phyloP scores from a whole-genome alignment of 1,140 invertebrate genomes.

The Cydia pomonella region DNA sequence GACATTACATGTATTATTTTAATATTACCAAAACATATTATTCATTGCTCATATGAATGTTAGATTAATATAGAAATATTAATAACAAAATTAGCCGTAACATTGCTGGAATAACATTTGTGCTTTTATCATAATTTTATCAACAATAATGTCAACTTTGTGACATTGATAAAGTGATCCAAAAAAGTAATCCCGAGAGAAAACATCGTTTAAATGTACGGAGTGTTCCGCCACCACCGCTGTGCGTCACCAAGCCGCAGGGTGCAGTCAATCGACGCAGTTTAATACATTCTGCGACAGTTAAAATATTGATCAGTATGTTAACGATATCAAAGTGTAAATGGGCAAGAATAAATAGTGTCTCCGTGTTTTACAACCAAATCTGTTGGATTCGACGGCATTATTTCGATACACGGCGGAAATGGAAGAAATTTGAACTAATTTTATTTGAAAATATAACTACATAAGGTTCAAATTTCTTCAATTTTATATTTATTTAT shows the following conservation, averaged over 20 bases:
- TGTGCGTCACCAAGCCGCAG: slow-evolving; percentile 57
- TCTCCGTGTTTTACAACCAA: too few species aligned
- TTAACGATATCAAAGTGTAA: background rate
- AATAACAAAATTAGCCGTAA: background rate
- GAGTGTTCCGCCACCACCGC: slow-evolving; percentile 48
- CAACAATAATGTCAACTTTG: background rate
- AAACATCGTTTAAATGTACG: slow-evolving; percentile 4
- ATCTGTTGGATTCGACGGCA: too few species aligned
- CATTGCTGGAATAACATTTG: background rate
- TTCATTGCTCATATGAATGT: too few species aligned
- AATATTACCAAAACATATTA: too few species aligned
- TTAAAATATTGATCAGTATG: background rate
- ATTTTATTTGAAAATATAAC: too few species aligned
- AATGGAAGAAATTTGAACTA: too few species aligned
- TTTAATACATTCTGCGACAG: slow-evolving; percentile 61
- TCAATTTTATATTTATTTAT: too few species aligned
- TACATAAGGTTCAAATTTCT: too few species aligned
- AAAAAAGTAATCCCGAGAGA: background rate
- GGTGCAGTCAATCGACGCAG: slow-evolving; percentile 72
- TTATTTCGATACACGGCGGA: too few species aligned
- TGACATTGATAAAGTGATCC: slow-evolving; percentile 11
- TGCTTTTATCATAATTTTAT: background rate
- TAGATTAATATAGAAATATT: too few species aligned
- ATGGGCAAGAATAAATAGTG: background rate
- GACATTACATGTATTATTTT: too few species aligned